Evolutionary conservation across 2,113 vertebrate genomes (phyloP).

Genomic region (Dromaius novaehollandiae): DNA sequence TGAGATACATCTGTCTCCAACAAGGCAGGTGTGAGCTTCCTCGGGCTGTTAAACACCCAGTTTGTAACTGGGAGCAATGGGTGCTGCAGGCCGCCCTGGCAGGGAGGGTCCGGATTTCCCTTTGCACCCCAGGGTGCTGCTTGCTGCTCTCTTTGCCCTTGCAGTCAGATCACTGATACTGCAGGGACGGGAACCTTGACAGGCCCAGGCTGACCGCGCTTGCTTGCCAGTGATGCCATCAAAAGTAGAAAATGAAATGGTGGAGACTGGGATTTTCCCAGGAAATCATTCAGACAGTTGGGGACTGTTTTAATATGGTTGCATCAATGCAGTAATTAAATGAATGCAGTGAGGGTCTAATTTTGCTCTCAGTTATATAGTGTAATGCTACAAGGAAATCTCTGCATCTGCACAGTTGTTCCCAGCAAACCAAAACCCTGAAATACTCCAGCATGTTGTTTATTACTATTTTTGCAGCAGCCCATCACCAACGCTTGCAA

Average conservation of each 20-base stretch:
- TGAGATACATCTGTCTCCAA: neutral
- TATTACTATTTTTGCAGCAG: neutral
- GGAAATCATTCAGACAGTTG: neutral
- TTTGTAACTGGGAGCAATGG: neutral
- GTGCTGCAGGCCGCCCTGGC: neutral
- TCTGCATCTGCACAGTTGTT: neutral
- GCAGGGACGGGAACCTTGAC: neutral
- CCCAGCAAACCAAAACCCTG: neutral
- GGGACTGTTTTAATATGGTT: neutral
- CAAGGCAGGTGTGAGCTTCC: neutral
- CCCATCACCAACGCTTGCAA: neutral
- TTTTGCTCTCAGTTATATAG: neutral
- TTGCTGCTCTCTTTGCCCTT: neutral
- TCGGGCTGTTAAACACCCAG: neutral
- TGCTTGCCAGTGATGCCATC: neutral
- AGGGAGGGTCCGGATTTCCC: rapidly evolving
- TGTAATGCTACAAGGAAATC: neutral
- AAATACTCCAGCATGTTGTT: neutral
- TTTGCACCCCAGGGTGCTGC: neutral
- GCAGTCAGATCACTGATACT: rapidly evolving
- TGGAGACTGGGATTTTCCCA: neutral
- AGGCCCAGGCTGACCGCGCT: neutral
- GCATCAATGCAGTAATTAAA: neutral
- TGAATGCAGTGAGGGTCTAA: neutral
- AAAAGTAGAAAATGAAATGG: neutral